Evolutionary conservation across 1,140 invertebrate genomes (phyloP), one percentile per base, ranked within the genome.

Genomic region (Nasonia longicornis): DNA sequence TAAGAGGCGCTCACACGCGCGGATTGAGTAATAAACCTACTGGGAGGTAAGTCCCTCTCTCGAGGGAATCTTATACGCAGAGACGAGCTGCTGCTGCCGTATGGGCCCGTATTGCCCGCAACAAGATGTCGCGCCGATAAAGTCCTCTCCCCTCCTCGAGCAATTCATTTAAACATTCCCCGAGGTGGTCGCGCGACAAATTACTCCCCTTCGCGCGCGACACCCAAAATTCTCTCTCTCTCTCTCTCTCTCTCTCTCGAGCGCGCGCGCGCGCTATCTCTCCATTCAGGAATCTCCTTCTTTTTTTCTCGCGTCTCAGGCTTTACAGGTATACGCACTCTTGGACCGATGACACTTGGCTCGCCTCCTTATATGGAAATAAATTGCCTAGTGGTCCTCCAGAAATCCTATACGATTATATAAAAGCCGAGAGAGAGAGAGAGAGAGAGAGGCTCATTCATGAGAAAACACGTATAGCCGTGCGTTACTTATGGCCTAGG

Each of bases 151-250:
- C 77, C 76, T 64, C 72, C 82, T 83, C 85, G 86, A 88, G 87
- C 89, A 89, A 91, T 91, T 91, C 90, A 91, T 91, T 91, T 91
- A 86, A 91, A 90, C 90, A 91, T 90, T 91, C 90, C 90, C 87
- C 85, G 84, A 90, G 90, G 90, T 91, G 90, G 90, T 91, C 90
- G 90, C 89, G 88, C 90, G 90, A 91, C 90, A 91, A 91, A 91
- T 91, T 91, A 91, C 90, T 91, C 88, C 86, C 88, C 86, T 31
- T 67, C 64, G 64, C 85, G 85, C 84, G 75, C 84, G 84, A 85
- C 84, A 82, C 82, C 86, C 86, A 82, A 87, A 88, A 88, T 85
- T 79, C 86, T 84, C 82, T 79, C 76, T 80, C 81, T 42, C 45
- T 6, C 2, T 75, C 64, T 20, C 16, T 48, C 81, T 42, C 45